These are phyloP conservation scores for Setipinna tenuifilis DNA, from an alignment of 2,797 vertebrate species.

Conservation along the genomic window DNA sequence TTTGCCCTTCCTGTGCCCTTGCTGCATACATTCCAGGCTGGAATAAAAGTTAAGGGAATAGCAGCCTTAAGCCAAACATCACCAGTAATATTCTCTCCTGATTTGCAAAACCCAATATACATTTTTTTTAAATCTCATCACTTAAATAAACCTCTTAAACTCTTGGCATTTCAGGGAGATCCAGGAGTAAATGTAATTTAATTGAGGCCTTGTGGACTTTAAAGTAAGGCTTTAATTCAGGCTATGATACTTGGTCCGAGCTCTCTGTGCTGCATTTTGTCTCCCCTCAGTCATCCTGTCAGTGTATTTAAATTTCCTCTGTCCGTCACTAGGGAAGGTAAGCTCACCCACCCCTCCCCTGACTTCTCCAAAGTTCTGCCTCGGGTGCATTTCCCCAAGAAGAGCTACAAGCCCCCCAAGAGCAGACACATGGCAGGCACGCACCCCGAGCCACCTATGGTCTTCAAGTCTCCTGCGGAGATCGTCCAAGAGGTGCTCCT, in stretches of 20 bases:
- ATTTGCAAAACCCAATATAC: not conserved
- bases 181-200: not conserved
- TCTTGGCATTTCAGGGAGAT: not conserved
- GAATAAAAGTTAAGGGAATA: not conserved
- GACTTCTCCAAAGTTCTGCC: conserved; percentile 92
- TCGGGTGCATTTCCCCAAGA: conserved; percentile 81
- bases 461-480: conserved; percentile 88
- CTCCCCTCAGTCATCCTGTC: not conserved
- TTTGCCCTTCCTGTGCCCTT: not conserved
- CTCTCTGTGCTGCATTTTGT: not conserved
- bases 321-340: conserved; percentile 65
- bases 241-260: not conserved
- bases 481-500: conserved; percentile 86
- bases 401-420: conserved; percentile 82
- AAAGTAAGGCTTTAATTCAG: not conserved
- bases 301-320: not conserved
- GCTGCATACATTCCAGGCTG: not conserved
- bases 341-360: conserved; percentile 78
- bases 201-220: not conserved
- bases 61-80: not conserved
- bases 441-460: conserved; percentile 54
- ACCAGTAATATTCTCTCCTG: not conserved
- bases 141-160: not conserved
- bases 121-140: not conserved
- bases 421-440: conserved; percentile 61